phyloP scores from a whole-genome alignment of 2,113 vertebrate genomes.

The Empidonax traillii region DNA sequence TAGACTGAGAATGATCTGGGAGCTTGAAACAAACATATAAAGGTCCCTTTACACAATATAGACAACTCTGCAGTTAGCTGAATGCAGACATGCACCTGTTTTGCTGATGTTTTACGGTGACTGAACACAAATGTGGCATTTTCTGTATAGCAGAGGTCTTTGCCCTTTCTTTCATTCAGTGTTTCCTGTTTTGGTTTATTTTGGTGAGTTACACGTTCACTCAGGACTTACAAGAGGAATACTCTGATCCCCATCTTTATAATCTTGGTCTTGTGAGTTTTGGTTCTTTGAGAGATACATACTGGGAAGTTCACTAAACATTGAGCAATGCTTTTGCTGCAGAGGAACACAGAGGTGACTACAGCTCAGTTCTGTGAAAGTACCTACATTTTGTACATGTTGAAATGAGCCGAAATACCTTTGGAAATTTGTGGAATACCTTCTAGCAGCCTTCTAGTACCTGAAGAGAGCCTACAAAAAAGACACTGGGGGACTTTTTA shows the following conservation, averaged over 20 bases:
- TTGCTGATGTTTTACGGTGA: not conserved
- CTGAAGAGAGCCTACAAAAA: not conserved
- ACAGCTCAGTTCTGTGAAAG: not conserved
- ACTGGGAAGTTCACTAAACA: not conserved
- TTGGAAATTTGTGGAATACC: not conserved
- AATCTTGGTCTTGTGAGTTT: not conserved
- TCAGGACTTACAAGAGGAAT: not conserved
- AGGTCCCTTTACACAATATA: not conserved
- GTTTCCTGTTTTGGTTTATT: not conserved
- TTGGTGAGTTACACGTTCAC: not conserved
- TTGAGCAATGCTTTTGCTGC: fast-evolving
- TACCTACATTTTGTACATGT: not conserved
- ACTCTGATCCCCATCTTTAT: not conserved
- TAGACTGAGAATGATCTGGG: not conserved
- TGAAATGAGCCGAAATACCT: not conserved
- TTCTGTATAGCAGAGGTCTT: not conserved
- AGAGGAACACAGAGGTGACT: not conserved
- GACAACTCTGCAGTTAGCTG: not conserved
- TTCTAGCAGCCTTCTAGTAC: not conserved
- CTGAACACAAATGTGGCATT: not conserved
- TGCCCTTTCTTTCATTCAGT: not conserved
- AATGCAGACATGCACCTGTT: not conserved
- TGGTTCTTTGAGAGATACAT: not conserved
- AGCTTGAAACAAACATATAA: not conserved
- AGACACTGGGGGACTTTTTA: not conserved